These are phyloP conservation scores for Tragelaphus buxtoni DNA, from an alignment of 2,113 vertebrate species.

Conservation along the genomic window DNA sequence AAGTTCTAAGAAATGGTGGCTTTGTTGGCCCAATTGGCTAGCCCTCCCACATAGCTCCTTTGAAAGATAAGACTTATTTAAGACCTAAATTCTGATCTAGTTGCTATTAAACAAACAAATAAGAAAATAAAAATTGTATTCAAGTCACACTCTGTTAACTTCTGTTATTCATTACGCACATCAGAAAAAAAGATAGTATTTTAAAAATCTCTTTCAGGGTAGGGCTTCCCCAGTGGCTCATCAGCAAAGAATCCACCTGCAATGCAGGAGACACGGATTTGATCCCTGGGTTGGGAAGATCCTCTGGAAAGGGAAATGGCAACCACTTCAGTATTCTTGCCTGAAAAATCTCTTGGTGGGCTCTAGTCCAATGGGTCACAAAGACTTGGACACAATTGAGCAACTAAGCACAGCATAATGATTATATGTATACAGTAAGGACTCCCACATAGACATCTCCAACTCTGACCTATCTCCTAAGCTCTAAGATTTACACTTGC, in stretches of 20 bases:
- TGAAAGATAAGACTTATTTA: background rate
- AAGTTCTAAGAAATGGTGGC: background rate
- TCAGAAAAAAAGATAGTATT: background rate
- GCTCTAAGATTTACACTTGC: background rate
- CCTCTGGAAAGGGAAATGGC: background rate
- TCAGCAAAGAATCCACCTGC: background rate
- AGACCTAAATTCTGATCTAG: background rate
- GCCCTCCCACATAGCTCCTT: background rate
- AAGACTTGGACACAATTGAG: background rate
- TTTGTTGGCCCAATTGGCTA: background rate
- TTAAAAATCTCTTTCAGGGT: background rate
- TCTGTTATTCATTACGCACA: background rate
- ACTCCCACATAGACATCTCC: background rate
- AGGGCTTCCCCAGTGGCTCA: background rate
- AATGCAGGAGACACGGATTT: background rate
- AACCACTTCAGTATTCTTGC: background rate
- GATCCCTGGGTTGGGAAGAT: background rate
- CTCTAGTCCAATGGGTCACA: background rate
- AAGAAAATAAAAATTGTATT: background rate
- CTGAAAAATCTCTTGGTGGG: background rate
- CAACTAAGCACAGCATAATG: background rate
- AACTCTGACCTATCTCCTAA: background rate
- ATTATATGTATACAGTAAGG: background rate
- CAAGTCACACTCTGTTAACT: background rate
- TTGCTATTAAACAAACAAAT: constrained; percentile 1